phyloP scores from a whole-genome alignment of 30 jellyfish, hydroid and myxozoan species.

The Turritopsis dohrnii region DNA sequence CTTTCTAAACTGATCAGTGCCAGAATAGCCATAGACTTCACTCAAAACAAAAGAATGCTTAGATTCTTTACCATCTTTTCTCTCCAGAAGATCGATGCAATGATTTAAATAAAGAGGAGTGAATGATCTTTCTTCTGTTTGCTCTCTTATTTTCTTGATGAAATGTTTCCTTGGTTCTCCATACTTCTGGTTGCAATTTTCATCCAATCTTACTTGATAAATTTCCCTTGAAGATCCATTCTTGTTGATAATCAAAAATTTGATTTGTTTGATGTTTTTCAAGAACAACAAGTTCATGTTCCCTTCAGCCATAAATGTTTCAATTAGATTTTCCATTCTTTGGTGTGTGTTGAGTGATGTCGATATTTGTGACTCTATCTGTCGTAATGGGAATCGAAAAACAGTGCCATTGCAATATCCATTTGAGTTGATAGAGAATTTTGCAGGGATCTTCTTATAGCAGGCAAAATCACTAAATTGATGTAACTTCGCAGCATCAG shows the following conservation, averaged over 20 bases:
- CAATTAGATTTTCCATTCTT: slow-evolving; percentile 29
- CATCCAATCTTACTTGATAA: slow-evolving; percentile 14
- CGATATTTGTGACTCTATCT: slow-evolving; percentile 48
- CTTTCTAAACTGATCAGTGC: not conserved
- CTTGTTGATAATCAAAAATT: slow-evolving; percentile 34
- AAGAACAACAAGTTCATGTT: slow-evolving; percentile 47
- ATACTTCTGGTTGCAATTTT: not conserved
- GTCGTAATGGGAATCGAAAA: slow-evolving; percentile 52
- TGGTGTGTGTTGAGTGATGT: slow-evolving; percentile 23
- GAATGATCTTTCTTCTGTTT: not conserved
- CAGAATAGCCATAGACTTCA: slow-evolving; percentile 27
- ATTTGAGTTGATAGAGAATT: not conserved
- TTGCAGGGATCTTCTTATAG: slow-evolving; percentile 12
- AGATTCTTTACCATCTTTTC: not conserved
- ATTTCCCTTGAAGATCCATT: slow-evolving; percentile 15
- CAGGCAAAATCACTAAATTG: slow-evolving; percentile 17
- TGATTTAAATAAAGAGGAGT: slow-evolving; percentile 21
- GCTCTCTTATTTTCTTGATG: not conserved
- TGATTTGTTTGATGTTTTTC: slow-evolving; percentile 35
- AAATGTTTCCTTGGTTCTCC: slow-evolving; percentile 19
- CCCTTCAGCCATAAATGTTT: slow-evolving; percentile 49
- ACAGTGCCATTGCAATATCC: slow-evolving; percentile 55
- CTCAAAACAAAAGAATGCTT: slow-evolving; percentile 5
- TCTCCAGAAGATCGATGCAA: not conserved
- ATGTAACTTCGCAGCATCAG: not conserved